Base-by-base conservation (phyloP, 2,797 vertebrate species). In the Sebastes steindachneri region DNA sequence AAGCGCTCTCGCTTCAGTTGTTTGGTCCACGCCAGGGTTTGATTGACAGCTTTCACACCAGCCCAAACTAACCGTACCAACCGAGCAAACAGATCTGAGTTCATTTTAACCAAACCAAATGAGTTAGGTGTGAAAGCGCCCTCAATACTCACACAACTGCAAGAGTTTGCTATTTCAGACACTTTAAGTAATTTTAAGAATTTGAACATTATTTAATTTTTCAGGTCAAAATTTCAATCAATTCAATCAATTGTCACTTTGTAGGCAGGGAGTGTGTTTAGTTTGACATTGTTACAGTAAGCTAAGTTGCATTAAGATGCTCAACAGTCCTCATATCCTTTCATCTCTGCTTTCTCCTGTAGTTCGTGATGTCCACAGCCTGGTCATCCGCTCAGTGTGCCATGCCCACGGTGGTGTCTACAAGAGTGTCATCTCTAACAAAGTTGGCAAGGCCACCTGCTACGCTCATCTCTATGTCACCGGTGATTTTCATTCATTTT, bases 381-480 rank as follows among this genome's bases (percentile, higher is more conserved):
- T 99, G 93, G 96, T 99, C 77, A 97, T 99, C 86, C 96, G 95
- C 0, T 94, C 96, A 0, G 97, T 99, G 88, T 96, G 95, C 73
- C 98, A 98, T 0, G 92, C 96, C 4, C 98, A 99, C 0, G 98
- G 97, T 0, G 99, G 99, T 0, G 99, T 99, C 85, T 99, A 99
- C 89, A 99, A 99, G 93, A 99, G 98, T 0, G 99, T 99, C 83
- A 99, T 99, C n/a, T 97, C 98, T 79, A 99, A 99, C 96, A 99
- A 99, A 94, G 93, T 99, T 82, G 99, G 99, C 80, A 99, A 99
- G 87, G 98, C 99, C 37, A 99, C 99, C 0, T 99, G 98, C 93
- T 99, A 99, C 0, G 97, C 98, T 1, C 99, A 99, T 87, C 96
- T 99, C 68, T 99, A 99, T 0, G 97, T 99, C 80, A 98, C 97